Evolutionary conservation across 1,140 invertebrate genomes (phyloP).

Genomic region (Cephus cinctus): DNA sequence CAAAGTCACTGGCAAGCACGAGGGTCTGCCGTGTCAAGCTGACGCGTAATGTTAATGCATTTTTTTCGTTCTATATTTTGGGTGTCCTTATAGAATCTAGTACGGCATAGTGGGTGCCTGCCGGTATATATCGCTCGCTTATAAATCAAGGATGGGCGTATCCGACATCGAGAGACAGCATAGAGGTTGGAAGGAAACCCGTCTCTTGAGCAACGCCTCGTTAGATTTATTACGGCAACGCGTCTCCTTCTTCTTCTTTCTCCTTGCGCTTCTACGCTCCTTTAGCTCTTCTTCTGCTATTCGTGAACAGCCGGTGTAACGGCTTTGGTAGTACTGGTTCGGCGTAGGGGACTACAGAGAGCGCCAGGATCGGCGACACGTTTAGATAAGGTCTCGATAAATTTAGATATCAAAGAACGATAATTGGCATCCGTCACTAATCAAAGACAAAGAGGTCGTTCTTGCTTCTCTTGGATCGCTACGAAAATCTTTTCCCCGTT

Average conservation of each 20-base stretch:
- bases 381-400: too few species aligned
- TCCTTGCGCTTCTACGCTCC: conserved; percentile 9
- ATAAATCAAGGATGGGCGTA: conserved; percentile 50
- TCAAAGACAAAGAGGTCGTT: too few species aligned
- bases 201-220: conserved; percentile 40
- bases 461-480: too few species aligned
- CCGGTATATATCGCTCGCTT: conserved; percentile 29
- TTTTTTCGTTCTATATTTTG: conserved; percentile 13
- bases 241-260: conserved; percentile 3
- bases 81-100: conserved; percentile 19
- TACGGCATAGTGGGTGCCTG: conserved; percentile 27
- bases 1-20: too few species aligned
- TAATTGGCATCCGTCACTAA: conserved; percentile 21
- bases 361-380: too few species aligned
- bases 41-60: conserved; percentile 14
- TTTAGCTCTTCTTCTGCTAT: too few species aligned
- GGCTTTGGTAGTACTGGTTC: too few species aligned
- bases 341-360: too few species aligned
- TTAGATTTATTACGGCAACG: conserved; percentile 41
- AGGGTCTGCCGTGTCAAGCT: conserved; percentile 21
- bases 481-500: too few species aligned
- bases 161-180: conserved; percentile 47
- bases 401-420: conserved; percentile 32
- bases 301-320: too few species aligned
- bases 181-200: conserved; percentile 47